Base-by-base conservation (phyloP, 2,113 vertebrate genomes). In the Crotalus horridus region DNA sequence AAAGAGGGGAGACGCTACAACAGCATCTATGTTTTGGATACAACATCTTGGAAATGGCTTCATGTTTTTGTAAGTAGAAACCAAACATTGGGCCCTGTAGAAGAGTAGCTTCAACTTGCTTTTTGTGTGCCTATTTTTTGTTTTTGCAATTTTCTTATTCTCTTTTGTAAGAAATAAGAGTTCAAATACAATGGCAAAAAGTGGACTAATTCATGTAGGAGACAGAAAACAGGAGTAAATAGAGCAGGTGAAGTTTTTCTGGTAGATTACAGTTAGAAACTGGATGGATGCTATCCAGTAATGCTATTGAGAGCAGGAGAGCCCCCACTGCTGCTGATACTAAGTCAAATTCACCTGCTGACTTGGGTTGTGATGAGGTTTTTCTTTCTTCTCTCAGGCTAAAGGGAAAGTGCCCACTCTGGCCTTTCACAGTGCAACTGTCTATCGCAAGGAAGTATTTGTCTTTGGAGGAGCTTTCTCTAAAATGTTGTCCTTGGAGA, bases 401-500 rank as follows among this genome's bases (percentile, higher is more conserved):
- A 98, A 97, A 95, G 99, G 98, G 20, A 98, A 96, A 43, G 94
- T 98, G 58, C 98, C 98, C 12, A 96, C 95, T 43, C 95, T 99
- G 94, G 96, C 97, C 0, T 98, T 98, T 93, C 98, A 99, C 94
- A 98, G 97, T 74, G 98, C 98, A 64, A 97, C 92, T 33, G 97
- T 99, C 94, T 99, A 98, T 95, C 98, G 96, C 92, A 98, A 97
- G 69, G 99, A 99, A 95, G 98, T 99, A 43, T 99, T 98, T 95
- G 97, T 99, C 48, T 99, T 99, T 0, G 99, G 99, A 58, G 99
- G 99, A 7, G 93, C 98, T 91, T 97, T 96, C 24, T 97, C 97
- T 6, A 96, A 95, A 87, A 95, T 92, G 13, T 15, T 95, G 21
- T 95, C 96, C 0, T 94, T 97, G 86, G 95, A 94, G 89, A 96